Base-by-base conservation (phyloP, 1,140 invertebrate species). In the Apis dorsata region DNA sequence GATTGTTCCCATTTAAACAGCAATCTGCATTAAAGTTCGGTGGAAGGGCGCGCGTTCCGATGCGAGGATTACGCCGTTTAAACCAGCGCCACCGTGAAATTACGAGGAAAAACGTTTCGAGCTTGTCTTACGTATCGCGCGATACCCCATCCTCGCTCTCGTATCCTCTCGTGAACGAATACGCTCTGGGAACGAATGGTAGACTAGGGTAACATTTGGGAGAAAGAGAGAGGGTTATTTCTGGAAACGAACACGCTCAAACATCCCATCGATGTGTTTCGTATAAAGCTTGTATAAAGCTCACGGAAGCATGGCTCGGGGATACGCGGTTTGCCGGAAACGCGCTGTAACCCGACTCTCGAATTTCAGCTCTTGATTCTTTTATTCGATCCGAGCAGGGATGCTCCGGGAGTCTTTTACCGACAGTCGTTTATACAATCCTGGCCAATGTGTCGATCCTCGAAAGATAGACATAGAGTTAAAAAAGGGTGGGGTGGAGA, bases 1-100 rank as follows among this genome's bases (percentile, higher is more conserved):
- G 80, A 82, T 82, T 62, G 74, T 82, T 82, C 57, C 74, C 74
- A 55, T 82, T 82, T 77, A 77, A 82, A 68, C 65, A 77, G 65
- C 73, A 69, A 70, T 82, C 73, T 70, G 74, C 73, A 55, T 70
- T 62, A 82, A 44, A 82, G 51, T 66, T 57, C 24, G 57, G n/a
- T 12, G 79, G 28, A 49, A 57, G n/a, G 55, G 77, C 3, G 3
- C 34, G 34, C 19, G 80, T 60, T 44, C n/a, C 24, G 69, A 53
- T n/a, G 49, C 49, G 19, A 63, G 62, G 55, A 81, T 81, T 49
- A 53, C 62, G 55, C 44, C 49, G 65, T 81, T 76, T 81, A 81
- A 68, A 73, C n/a, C 65, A 69, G 44, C 15, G 44, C 13, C 65
- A 77, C 65, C 73, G 57, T 70, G 80, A 82, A 82, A 82, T 77